A percentile compares a stretch with the other conserved stretches of the same genome.
Conservation (phyloP, 2,888 invertebrate species). For the Mamestra brassicae region DNA sequence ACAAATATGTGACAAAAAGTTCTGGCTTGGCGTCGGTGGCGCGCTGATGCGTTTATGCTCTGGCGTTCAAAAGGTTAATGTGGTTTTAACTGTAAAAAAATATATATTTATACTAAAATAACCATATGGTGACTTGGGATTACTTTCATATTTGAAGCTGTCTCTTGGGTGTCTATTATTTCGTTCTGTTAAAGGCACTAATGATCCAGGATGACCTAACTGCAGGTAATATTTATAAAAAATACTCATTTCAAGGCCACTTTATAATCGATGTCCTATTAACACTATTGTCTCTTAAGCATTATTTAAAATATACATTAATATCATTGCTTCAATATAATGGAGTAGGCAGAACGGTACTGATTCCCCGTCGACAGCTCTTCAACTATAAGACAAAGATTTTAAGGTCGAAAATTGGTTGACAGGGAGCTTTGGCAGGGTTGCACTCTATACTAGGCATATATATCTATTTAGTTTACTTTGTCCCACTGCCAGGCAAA, state of each 20-base stretch:
- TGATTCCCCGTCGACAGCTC: neutral
- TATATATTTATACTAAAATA: neutral
- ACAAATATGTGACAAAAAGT: too few species aligned
- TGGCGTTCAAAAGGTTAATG: too few species aligned
- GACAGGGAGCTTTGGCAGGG: neutral
- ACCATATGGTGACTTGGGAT: neutral
- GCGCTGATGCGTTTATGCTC: too few species aligned
- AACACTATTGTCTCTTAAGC: neutral
- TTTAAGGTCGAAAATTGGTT: neutral
- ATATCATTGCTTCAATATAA: neutral
- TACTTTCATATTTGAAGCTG: neutral
- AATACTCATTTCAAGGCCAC: slow-evolving; percentile 19
- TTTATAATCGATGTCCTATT: slow-evolving; percentile 3
- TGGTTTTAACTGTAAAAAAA: too few species aligned
- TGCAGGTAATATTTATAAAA: neutral
- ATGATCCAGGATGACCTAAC: too few species aligned
- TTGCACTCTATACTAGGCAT: too few species aligned
- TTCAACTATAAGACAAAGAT: neutral
- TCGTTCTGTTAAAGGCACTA: neutral
- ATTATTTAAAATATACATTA: slow-evolving; percentile 9
- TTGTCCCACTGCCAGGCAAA: too few species aligned
- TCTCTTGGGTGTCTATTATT: neutral
- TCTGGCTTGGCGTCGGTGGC: too few species aligned
- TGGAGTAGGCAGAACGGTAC: too few species aligned
- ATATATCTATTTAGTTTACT: too few species aligned